Percentiles rank a stretch among this genome's conserved stretches.
Conservation (phyloP, 2,888 invertebrate genomes). For the Melikaiella ostensackeni region DNA sequence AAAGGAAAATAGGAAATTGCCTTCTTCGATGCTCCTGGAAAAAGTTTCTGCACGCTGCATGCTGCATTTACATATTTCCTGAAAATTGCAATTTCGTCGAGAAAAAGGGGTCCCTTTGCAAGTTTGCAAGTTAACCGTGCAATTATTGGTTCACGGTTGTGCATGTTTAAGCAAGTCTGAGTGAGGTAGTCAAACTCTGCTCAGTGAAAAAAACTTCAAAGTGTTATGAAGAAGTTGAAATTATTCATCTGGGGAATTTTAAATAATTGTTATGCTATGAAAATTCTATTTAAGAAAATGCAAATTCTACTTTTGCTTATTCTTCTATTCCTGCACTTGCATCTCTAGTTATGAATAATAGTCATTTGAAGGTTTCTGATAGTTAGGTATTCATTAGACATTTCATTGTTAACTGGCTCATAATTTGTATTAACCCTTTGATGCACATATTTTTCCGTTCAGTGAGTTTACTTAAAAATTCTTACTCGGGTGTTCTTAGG, state of each 20-base stretch:
- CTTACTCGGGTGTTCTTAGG: too few species aligned
- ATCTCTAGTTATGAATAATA: not conserved
- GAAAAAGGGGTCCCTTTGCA: conserved; percentile 9
- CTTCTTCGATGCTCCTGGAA: conserved; percentile 3
- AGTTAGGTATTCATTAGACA: not conserved
- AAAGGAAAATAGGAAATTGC: conserved; percentile 18
- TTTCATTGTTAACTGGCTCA: not conserved
- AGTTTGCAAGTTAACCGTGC: not conserved
- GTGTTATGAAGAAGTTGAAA: too few species aligned
- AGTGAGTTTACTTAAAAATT: too few species aligned
- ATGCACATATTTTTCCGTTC: too few species aligned
- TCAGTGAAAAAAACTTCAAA: too few species aligned
- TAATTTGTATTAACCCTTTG: too few species aligned
- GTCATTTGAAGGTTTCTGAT: not conserved
- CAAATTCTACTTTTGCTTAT: not conserved
- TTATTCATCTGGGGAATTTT: not conserved
- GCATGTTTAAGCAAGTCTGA: too few species aligned
- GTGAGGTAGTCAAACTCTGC: too few species aligned
- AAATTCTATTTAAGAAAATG: not conserved
- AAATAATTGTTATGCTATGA: not conserved
- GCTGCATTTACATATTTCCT: conserved; percentile 32
- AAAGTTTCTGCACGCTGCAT: not conserved
- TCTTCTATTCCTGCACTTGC: not conserved
- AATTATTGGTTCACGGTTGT: conserved; percentile 8
- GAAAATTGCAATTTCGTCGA: conserved; percentile 22